Percentiles rank a stretch among this genome's conserved stretches.
phyloP scores from a whole-genome alignment of 2,113 vertebrate genomes.

The Pseudolaguvia tuberculata region DNA sequence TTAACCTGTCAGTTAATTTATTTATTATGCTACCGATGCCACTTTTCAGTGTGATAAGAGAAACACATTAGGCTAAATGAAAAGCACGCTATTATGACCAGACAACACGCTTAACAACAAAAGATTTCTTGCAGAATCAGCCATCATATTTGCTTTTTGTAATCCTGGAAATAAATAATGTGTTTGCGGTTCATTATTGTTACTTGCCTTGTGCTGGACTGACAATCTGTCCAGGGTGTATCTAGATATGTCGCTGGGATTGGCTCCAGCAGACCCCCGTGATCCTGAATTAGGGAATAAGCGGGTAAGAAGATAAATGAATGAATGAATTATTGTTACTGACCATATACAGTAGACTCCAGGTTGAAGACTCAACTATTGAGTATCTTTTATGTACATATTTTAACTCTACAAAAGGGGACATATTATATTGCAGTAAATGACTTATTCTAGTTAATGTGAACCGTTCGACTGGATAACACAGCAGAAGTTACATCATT shows the following conservation, averaged over 20 bases:
- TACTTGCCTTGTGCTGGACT: too few species aligned
- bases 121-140: background rate
- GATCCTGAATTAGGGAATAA: too few species aligned
- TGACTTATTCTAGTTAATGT: background rate
- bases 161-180: background rate
- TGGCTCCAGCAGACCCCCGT: too few species aligned
- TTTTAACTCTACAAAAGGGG: background rate
- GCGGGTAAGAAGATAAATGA: too few species aligned
- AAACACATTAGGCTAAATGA: slow-evolving; percentile 3
- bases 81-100: background rate
- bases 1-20: background rate
- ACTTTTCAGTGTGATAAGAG: background rate
- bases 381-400: background rate
- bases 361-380: background rate
- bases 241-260: too few species aligned
- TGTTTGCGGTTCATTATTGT: background rate
- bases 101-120: background rate
- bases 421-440: background rate
- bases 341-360: background rate
- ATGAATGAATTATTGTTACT: background rate
- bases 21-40: background rate
- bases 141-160: background rate
- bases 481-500: background rate
- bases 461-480: background rate
- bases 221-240: too few species aligned